Conservation (phyloP, 2,113 vertebrate species). For the Coracopsis vasa region DNA sequence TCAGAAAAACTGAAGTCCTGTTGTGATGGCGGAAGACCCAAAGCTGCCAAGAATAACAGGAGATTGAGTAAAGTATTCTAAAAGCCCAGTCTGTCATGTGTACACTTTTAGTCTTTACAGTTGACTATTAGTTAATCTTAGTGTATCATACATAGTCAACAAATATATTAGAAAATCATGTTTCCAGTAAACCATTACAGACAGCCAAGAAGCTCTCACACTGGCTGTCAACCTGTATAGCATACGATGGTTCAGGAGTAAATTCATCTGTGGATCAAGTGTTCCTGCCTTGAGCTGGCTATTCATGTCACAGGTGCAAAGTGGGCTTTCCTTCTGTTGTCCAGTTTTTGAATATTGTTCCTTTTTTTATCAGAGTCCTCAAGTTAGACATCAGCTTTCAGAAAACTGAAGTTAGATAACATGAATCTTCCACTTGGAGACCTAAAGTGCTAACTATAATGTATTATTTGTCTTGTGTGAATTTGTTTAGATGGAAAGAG, state of each 20-base stretch:
- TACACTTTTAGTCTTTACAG: neutral
- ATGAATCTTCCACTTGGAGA: neutral
- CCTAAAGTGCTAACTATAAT: neutral
- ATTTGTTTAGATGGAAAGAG: neutral
- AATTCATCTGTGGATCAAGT: neutral
- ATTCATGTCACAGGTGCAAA: neutral
- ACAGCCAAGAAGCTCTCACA: neutral
- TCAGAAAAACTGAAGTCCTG: neutral
- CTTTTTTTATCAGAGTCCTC: neutral
- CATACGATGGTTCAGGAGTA: neutral
- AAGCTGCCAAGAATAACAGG: neutral
- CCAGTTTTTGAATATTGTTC: neutral
- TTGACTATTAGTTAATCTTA: neutral
- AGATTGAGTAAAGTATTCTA: neutral
- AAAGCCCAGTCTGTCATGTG: neutral
- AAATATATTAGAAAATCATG: neutral
- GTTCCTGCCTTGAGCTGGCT: neutral
- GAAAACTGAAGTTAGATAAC: neutral
- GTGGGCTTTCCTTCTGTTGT: neutral
- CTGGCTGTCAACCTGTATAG: neutral
- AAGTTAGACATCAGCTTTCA: neutral
- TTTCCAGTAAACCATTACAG: neutral
- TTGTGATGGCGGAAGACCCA: neutral
- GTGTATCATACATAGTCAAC: neutral
- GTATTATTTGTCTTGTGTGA: neutral